Conservation (phyloP, 2,113 vertebrate genomes). For the Rhadina sibilatrix region DNA sequence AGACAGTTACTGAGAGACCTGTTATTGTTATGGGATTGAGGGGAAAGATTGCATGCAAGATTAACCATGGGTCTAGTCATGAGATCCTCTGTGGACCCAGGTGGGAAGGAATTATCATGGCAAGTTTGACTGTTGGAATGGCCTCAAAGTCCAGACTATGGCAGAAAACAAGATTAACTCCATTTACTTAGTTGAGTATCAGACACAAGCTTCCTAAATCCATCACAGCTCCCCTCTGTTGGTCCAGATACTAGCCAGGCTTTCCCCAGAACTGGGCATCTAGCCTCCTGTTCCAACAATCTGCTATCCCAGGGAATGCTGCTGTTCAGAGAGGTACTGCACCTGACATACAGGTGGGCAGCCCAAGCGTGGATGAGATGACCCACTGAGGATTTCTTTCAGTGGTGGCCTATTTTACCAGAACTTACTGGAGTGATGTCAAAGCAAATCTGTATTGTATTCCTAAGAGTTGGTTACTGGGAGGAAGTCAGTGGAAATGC, state of each 20-base stretch:
- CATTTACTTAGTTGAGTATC: rapidly evolving
- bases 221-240: not conserved
- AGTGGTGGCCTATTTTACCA: not conserved
- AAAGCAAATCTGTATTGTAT: not conserved
- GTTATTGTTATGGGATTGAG: not conserved
- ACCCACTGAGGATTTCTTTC: not conserved
- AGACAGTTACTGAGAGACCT: not conserved
- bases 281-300: not conserved
- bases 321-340: not conserved
- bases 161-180: not conserved
- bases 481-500: not conserved
- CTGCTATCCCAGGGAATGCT: not conserved
- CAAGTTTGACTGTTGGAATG: not conserved
- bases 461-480: not conserved
- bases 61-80: not conserved
- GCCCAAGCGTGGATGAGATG: not conserved
- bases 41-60: not conserved
- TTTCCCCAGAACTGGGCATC: not conserved
- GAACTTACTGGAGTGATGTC: not conserved
- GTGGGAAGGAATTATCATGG: not conserved
- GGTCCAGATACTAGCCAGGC: not conserved
- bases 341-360: not conserved
- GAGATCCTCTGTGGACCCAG: not conserved
- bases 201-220: not conserved
- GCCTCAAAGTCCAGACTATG: not conserved